Base-by-base conservation (phyloP, 1,140 invertebrate species). In the Thaumatotibia leucotreta region DNA sequence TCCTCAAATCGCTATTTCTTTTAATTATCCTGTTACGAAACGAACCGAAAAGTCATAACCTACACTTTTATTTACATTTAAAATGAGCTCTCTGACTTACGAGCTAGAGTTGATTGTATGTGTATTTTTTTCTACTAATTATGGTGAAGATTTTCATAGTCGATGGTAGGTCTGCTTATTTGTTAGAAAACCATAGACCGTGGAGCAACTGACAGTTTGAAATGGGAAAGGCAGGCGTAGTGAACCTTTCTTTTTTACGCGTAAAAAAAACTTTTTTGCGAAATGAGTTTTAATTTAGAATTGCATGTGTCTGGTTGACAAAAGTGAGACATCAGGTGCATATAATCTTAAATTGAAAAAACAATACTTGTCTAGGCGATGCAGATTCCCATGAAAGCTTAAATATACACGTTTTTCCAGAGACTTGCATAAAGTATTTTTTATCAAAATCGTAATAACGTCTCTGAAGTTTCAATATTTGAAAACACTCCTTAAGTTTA, bases 181-280 rank as follows among this genome's bases (percentile, higher is more conserved):
- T 82, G 83, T 82, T 79, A 80, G 75, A 75, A 76, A 83, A 77
- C 68, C 79, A 82, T 65, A 58, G 67, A 80, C 68, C 83, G 83
- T 85, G 67, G 64, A 67, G 67, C 11, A 23, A 52, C 50, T 52
- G 50, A 11, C 50, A 52, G 66, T 76, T 65, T 80, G 73, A 72
- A 72, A 54, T 64, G 62, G 65, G 68, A 67, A 72, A 69, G 64
- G 32, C 78, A 80, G 79, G 62, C 63, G 68, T 76, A 63, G 64
- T 22, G 23, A 81, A 82, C 78, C 39, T 79, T 74, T 69, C n/a
- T 31, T 23, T 24, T 31, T 35, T 58, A 62, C 31, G 63, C 27
- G 61, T 17, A 50, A 64, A 27, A 29, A 27, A 52, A 33, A 63
- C 52, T 1, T 45, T 58, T 58, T 29, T 2, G 10, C 23, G 24